phyloP scores from a whole-genome alignment of 2,113 vertebrate genomes.

The Furnarius figulus region DNA sequence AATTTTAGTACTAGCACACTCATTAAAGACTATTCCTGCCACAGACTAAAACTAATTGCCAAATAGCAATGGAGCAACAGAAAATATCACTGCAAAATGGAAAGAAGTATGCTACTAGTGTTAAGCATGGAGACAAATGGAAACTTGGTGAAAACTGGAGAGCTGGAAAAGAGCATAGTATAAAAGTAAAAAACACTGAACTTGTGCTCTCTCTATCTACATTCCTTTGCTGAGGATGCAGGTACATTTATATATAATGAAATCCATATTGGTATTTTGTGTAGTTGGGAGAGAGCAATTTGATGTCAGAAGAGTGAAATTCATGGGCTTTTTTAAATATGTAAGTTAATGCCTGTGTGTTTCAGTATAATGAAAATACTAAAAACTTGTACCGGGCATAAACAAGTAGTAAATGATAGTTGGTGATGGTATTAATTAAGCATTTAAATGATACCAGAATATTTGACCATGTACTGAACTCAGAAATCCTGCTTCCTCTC shows the following conservation, averaged over 20 bases:
- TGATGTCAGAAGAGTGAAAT: background rate
- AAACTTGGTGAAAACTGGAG: background rate
- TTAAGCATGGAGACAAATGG: background rate
- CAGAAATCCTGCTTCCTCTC: background rate
- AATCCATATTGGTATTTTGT: background rate
- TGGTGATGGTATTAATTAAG: background rate
- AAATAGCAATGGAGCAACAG: background rate
- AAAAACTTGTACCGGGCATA: background rate
- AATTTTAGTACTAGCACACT: background rate
- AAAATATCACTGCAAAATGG: background rate
- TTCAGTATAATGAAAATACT: background rate
- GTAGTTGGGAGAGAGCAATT: background rate
- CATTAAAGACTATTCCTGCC: background rate
- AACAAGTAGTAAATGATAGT: background rate
- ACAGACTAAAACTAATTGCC: background rate
- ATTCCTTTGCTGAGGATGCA: background rate
- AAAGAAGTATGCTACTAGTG: background rate
- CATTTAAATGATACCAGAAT: background rate
- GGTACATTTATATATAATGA: background rate
- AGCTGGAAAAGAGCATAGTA: background rate
- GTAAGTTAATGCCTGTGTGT: background rate
- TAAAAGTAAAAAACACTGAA: background rate
- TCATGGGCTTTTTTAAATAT: background rate
- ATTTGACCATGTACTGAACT: background rate
- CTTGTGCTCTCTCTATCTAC: accelerated